phyloP scores from a whole-genome alignment of 1,140 invertebrate species.

The Drosophila prosaltans region DNA sequence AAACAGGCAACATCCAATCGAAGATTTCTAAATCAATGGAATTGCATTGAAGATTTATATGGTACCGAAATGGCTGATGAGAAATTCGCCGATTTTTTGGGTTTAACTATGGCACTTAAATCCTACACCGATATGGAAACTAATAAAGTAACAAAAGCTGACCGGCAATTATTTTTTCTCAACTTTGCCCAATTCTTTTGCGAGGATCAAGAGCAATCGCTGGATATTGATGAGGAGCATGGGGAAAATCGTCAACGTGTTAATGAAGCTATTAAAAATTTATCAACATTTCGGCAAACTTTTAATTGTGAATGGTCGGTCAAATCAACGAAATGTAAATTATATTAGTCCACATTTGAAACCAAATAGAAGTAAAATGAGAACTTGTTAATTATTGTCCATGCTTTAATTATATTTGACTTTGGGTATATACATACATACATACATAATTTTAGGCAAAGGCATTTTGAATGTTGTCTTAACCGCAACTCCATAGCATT shows the following conservation, averaged over 20 bases:
- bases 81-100: slow-evolving; percentile 52
- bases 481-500: neutral
- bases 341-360: neutral
- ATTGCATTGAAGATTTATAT: neutral
- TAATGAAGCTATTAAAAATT: slow-evolving; percentile 45
- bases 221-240: slow-evolving; percentile 6
- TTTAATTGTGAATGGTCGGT: slow-evolving; percentile 28
- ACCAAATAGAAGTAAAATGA: neutral
- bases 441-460: neutral
- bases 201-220: neutral
- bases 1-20: neutral
- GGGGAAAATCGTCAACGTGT: slow-evolving; percentile 44
- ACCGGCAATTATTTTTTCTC: slow-evolving; percentile 38
- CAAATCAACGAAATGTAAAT: neutral
- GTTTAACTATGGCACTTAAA: slow-evolving; percentile 43
- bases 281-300: slow-evolving; percentile 20
- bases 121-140: slow-evolving; percentile 13
- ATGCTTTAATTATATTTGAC: neutral
- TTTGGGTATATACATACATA: neutral
- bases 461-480: neutral
- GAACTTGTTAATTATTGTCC: neutral
- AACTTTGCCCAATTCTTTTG: slow-evolving; percentile 63
- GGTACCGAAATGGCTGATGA: slow-evolving; percentile 16
- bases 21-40: neutral
- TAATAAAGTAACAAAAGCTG: neutral